These are phyloP conservation scores for Belgica antarctica DNA, from an alignment of 2,888 invertebrate species.

Conservation along the genomic window DNA sequence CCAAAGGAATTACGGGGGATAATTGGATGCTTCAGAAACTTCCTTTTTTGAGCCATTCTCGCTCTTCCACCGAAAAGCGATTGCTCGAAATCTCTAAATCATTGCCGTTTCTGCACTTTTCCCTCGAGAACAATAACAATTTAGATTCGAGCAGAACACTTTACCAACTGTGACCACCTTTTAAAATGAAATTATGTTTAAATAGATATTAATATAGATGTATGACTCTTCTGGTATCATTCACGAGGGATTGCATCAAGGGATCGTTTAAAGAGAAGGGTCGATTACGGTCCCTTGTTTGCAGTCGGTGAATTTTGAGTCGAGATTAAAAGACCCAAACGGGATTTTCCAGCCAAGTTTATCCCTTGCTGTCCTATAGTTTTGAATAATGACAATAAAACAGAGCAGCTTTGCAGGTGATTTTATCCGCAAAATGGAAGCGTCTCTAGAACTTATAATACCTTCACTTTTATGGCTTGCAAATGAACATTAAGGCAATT, in stretches of 20 bases:
- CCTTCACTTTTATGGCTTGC: background rate
- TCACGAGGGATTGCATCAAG: slow-evolving; percentile 26
- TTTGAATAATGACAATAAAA: slow-evolving; percentile 3
- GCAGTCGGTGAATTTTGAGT: background rate
- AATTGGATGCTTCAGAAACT: slow-evolving; percentile 14
- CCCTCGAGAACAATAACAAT: slow-evolving; percentile 43
- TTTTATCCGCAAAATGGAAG: background rate
- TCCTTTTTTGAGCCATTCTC: background rate
- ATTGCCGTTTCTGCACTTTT: slow-evolving; percentile 5
- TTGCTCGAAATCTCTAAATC: slow-evolving; percentile 37
- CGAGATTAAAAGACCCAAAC: background rate
- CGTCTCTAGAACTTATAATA: background rate
- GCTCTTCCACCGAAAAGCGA: background rate
- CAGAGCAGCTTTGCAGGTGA: background rate
- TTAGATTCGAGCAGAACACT: slow-evolving; percentile 33
- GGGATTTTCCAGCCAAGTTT: background rate
- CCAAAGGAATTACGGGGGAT: slow-evolving; percentile 21
- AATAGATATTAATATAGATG: slow-evolving; percentile 43
- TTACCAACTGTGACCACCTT: slow-evolving; percentile 44
- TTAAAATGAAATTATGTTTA: slow-evolving; percentile 41
- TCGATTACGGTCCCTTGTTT: background rate
- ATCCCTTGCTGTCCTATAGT: background rate
- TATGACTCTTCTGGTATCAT: slow-evolving; percentile 16
- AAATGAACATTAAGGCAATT: background rate
- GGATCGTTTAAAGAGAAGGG: background rate